Base-by-base conservation (phyloP, 2,113 vertebrate species). In the Equus quagga region DNA sequence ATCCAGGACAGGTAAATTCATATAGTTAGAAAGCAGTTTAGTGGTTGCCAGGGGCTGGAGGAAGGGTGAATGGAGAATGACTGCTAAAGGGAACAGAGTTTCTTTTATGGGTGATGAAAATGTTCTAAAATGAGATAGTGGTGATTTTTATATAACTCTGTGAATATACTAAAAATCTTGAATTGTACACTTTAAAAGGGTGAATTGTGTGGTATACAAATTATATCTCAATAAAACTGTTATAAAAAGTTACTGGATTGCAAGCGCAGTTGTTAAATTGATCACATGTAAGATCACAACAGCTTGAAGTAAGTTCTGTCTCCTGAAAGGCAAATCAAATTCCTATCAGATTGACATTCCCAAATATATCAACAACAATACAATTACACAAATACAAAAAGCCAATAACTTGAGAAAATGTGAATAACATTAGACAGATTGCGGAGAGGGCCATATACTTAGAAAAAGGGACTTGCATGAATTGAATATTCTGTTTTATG, bases 161-260 rank as follows among this genome's bases (percentile, higher is more conserved):
- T 64, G 31, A 88, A 28, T 54, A 80, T 41, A 80, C 26, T 60
- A 86, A 92, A 60, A 86, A 49, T 14, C 21, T 14, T 64, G 41
- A 93, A 51, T 24, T 64, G 28, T n/a, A 51, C 5, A 31, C 5
- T 84, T 89, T 64, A 76, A 89, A 64, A 23, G 54, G 12, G 10
- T 76, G 28, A 82, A 72, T 54, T 60, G 58, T 93, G 21, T 58
- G 33, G 26, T 36, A 72, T 70, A 18, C 33, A 62, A 73, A 44
- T 76, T 89, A 28, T 14, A 86, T 90, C 19, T 93, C 41, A 96
- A 70, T 76, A 86, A 93, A 90, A 18, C 23, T 94, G 17, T 67
- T 72, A 72, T 51, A 41, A 80, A 73, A 93, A 58, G 36, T 60
- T 78, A 83, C 69, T 95, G 17, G 17, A 87, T 6, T 56, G 17